Conservation (phyloP, 2,113 vertebrate genomes). For the Panurus biarmicus region DNA sequence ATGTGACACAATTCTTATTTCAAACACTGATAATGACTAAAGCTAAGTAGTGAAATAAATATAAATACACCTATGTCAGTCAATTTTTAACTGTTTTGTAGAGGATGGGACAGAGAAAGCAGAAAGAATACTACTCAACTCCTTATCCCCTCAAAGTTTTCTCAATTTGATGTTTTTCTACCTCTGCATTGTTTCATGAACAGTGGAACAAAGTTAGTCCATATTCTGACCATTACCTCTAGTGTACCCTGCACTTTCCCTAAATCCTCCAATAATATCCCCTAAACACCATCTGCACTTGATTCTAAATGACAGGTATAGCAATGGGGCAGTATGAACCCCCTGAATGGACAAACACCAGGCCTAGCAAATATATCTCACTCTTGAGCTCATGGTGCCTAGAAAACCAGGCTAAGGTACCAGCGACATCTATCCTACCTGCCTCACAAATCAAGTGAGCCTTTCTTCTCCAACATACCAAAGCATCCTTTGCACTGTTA, state of each 20-base stretch:
- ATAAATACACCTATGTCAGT: accelerated
- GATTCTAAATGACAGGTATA: not conserved
- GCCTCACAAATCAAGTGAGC: not conserved
- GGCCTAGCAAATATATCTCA: not conserved
- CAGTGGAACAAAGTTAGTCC: not conserved
- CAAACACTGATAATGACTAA: not conserved
- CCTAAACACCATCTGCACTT: not conserved
- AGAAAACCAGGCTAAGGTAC: not conserved
- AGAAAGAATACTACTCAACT: not conserved
- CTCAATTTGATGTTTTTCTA: not conserved
- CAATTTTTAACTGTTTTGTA: not conserved
- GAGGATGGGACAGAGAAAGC: not conserved
- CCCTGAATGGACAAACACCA: not conserved
- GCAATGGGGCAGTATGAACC: not conserved
- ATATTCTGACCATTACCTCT: not conserved
- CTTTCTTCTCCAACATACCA: not conserved
- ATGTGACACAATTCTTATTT: not conserved
- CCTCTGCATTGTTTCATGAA: not conserved
- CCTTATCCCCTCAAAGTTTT: not conserved
- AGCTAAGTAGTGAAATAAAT: not conserved
- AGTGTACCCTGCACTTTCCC: not conserved
- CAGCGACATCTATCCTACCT: not conserved
- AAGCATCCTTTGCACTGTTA: not conserved
- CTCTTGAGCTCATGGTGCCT: not conserved
- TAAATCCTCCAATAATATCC: not conserved